Percentiles rank a stretch among this genome's conserved stretches.
phyloP scores from a whole-genome alignment of 2,797 vertebrate species.

The Pitangus sulphuratus region DNA sequence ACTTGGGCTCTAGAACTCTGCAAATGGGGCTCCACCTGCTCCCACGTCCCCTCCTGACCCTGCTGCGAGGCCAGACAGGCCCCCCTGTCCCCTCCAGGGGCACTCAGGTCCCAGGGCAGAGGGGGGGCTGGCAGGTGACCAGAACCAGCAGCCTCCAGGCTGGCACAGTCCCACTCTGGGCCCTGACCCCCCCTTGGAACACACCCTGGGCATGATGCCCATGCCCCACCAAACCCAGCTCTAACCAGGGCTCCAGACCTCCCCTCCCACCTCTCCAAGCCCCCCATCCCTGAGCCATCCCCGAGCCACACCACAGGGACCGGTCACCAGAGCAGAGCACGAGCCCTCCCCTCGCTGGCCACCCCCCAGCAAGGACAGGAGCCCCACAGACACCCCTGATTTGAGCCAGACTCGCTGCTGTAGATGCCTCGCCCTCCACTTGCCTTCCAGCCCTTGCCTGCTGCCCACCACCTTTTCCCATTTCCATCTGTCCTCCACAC shows the following conservation, averaged over 20 bases:
- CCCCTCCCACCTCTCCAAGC: background rate
- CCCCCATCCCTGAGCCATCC: rapidly evolving
- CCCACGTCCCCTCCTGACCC: background rate
- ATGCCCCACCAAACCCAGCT: background rate
- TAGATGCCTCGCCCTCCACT: background rate
- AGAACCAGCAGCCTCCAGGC: background rate
- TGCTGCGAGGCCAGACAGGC: background rate
- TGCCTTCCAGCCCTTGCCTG: background rate
- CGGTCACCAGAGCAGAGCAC: rapidly evolving
- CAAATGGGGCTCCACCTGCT: background rate
- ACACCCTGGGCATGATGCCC: rapidly evolving
- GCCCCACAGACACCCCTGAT: background rate
- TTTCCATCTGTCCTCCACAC: background rate
- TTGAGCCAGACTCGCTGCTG: background rate
- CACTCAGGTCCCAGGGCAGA: background rate
- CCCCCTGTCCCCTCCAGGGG: background rate
- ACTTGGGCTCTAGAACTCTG: background rate
- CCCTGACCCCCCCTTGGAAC: rapidly evolving
- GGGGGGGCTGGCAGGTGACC: background rate
- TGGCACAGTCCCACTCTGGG: background rate
- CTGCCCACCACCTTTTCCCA: background rate
- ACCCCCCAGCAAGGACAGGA: background rate
- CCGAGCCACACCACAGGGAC: rapidly evolving
- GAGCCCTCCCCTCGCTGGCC: background rate
- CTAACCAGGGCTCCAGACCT: background rate